A percentile compares a stretch with the other conserved stretches of the same genome.
Conservation (phyloP, 2,888 invertebrate genomes). For the Leptopilina syphax region DNA sequence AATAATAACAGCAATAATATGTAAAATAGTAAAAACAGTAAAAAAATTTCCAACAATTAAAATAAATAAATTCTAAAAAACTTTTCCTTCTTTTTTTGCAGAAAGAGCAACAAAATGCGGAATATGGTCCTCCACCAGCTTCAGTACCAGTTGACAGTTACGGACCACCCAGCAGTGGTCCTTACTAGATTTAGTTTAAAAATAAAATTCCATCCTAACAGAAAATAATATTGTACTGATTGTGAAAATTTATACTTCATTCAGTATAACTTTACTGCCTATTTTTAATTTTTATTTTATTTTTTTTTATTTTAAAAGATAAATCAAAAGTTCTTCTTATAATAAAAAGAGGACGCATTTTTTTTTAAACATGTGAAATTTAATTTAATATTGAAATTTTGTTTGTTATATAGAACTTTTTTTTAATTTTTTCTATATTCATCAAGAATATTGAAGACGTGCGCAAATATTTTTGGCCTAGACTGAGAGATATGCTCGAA, state of each 20-base stretch:
- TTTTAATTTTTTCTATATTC: background rate
- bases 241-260: background rate
- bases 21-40: no score
- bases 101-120: constrained; percentile 70
- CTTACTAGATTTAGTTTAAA: background rate
- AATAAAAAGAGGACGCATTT: no score
- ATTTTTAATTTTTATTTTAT: no score
- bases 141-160: constrained; percentile 75
- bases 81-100: constrained; percentile 50
- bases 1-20: background rate
- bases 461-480: background rate
- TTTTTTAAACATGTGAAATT: background rate
- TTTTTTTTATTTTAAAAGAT: no score
- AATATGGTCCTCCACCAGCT: constrained; percentile 72
- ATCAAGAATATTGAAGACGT: background rate
- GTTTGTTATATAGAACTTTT: background rate
- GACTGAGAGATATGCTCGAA: constrained; percentile 14
- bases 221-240: background rate
- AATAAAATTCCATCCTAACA: background rate
- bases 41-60: no score
- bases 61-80: no score
- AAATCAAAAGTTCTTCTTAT: no score
- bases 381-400: background rate
- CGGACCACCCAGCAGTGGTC: constrained; percentile 74
- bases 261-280: no score